Percentiles rank a stretch among this genome's conserved stretches.
Conservation (phyloP, 2,888 invertebrate genomes). For the Encarsia formosa region DNA sequence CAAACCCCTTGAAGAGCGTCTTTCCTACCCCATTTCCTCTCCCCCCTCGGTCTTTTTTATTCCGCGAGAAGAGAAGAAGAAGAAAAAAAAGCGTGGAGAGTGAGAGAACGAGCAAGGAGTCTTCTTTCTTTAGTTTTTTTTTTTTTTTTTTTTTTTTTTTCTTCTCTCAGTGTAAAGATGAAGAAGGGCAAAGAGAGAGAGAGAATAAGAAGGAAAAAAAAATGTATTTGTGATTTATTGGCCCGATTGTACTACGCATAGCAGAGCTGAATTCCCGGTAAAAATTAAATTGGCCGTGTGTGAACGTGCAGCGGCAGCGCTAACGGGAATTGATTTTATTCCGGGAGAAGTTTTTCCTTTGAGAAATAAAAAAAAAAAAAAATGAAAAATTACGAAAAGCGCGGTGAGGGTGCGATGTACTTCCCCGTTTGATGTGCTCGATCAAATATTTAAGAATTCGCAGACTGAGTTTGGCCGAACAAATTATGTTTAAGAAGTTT, state of each 20-base stretch:
- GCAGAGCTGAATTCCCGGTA: constrained; percentile 11
- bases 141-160: neutral
- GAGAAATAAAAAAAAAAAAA: too few species aligned
- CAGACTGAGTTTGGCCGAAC: too few species aligned
- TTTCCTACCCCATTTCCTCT: neutral
- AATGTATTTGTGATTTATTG: constrained; percentile 26
- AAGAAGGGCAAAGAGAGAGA: neutral
- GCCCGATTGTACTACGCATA: constrained; percentile 17
- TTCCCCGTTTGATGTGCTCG: too few species aligned
- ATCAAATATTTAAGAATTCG: too few species aligned
- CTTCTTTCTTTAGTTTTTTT: neutral
- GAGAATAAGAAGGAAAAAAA: constrained; percentile 4
- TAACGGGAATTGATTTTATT: too few species aligned
- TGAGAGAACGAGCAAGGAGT: neutral
- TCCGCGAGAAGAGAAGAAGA: too few species aligned
- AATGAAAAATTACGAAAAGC: too few species aligned
- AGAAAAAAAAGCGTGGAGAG: too few species aligned
- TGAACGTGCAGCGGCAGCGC: too few species aligned
- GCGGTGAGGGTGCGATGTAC: too few species aligned
- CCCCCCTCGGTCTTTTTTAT: neutral
- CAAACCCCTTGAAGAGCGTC: neutral
- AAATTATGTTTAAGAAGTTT: too few species aligned
- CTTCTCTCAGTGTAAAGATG: neutral
- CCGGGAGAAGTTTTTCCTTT: too few species aligned
- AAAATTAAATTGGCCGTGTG: constrained; percentile 23